Evolutionary conservation across 1,140 invertebrate genomes (phyloP).

Genomic region (Brachionus plicatilis): DNA sequence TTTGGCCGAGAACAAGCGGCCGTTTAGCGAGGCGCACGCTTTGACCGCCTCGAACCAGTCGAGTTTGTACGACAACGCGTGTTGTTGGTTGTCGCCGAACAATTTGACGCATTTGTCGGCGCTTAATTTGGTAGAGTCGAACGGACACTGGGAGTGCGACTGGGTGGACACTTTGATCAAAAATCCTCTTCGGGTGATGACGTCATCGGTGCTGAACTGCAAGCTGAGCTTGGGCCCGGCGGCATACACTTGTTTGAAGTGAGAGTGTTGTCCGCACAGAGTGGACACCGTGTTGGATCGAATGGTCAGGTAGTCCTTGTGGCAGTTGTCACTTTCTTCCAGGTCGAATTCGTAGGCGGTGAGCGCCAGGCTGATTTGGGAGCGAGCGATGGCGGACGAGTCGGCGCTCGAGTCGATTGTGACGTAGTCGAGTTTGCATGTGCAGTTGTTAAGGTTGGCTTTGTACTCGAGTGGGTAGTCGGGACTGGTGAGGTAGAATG

Average conservation of each 20-base stretch:
- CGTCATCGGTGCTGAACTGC: neutral
- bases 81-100: neutral
- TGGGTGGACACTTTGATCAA: constrained; percentile 17
- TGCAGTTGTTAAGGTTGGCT: constrained; percentile 10
- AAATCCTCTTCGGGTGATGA: constrained; percentile 7
- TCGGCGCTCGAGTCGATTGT: neutral
- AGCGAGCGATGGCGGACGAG: neutral
- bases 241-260: neutral
- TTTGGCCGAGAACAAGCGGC: neutral
- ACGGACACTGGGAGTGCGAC: neutral
- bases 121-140: neutral
- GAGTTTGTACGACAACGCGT: neutral
- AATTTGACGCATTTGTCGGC: constrained; percentile 17
- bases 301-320: neutral
- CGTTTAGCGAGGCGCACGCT: neutral
- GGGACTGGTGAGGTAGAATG: constrained; percentile 16
- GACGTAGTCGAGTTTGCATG: constrained; percentile 21
- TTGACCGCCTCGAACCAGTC: constrained; percentile 9
- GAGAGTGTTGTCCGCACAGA: neutral
- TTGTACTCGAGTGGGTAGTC: constrained; percentile 16
- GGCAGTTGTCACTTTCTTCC: neutral
- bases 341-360: constrained; percentile 19
- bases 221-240: neutral
- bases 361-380: neutral
- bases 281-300: neutral